Evolutionary conservation across 37 sponge, comb jelly and placozoan genomes (phyloP).

Genomic region (Amphimedon queenslandica): DNA sequence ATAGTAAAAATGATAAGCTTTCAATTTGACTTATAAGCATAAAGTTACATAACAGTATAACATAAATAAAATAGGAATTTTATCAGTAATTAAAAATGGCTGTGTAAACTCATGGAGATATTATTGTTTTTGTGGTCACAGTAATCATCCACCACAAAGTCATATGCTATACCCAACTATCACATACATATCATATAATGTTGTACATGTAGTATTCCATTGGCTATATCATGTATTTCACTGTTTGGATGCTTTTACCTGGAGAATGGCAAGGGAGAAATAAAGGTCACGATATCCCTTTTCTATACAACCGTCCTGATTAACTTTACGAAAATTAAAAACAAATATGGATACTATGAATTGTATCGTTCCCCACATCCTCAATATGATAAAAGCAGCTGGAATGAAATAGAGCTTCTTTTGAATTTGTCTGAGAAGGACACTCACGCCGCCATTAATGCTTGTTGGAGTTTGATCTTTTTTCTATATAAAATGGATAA

Average conservation of each 20-base stretch:
- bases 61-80: background rate
- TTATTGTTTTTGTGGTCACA: too few species aligned
- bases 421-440: slow-evolving; percentile 3
- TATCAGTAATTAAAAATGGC: too few species aligned
- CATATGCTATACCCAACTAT: too few species aligned
- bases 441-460: background rate
- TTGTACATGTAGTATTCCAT: too few species aligned
- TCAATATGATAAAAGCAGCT: slow-evolving; percentile 47
- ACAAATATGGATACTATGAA: slow-evolving; percentile 12
- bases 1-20: too few species aligned
- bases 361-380: slow-evolving; percentile 74
- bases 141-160: too few species aligned
- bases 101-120: too few species aligned
- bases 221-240: too few species aligned
- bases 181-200: too few species aligned
- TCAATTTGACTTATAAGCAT: too few species aligned
- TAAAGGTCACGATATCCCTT: background rate
- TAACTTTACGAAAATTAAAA: background rate
- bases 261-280: background rate
- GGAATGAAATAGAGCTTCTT: slow-evolving; percentile 33
- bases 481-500: background rate
- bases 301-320: background rate
- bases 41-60: background rate
- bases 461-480: background rate
- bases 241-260: too few species aligned